phyloP scores from a whole-genome alignment of 2,888 invertebrate species.

The Hoplodrina blanda region DNA sequence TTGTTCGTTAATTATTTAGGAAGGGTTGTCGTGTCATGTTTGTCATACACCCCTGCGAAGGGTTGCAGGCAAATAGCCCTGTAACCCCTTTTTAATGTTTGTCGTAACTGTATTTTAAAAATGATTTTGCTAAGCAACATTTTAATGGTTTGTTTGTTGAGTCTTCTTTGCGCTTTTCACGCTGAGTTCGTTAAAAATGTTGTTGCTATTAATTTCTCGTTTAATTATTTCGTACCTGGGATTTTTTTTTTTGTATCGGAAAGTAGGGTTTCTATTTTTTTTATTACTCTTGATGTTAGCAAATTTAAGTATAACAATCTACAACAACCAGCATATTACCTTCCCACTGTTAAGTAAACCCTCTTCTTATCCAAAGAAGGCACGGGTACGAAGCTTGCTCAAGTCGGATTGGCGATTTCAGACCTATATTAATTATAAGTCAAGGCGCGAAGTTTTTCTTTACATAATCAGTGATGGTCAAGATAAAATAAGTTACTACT shows the following conservation, averaged over 20 bases:
- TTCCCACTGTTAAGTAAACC: too few species aligned
- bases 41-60: slow-evolving; percentile 51
- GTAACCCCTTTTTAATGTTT: slow-evolving; percentile 56
- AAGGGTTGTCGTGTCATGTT: slow-evolving; percentile 62
- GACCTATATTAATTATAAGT: too few species aligned
- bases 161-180: slow-evolving; percentile 38
- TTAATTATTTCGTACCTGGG: not conserved
- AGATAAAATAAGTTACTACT: too few species aligned
- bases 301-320: too few species aligned
- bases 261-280: too few species aligned
- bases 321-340: too few species aligned
- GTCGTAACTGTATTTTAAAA: slow-evolving; percentile 56
- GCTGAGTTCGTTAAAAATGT: slow-evolving; percentile 21
- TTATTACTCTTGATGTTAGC: too few species aligned
- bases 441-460: too few species aligned
- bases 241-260: not conserved
- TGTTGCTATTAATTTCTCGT: slow-evolving; percentile 16
- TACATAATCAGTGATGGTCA: too few species aligned
- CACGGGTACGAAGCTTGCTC: too few species aligned
- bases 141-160: slow-evolving; percentile 34
- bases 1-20: slow-evolving; percentile 63
- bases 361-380: too few species aligned
- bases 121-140: slow-evolving; percentile 52
- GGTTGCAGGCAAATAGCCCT: slow-evolving; percentile 49
- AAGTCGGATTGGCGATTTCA: too few species aligned